A percentile compares a stretch with the other conserved stretches of the same genome.
Evolutionary conservation across 2,888 invertebrate species (phyloP).

Genomic region (Stomorhina lunata): DNA sequence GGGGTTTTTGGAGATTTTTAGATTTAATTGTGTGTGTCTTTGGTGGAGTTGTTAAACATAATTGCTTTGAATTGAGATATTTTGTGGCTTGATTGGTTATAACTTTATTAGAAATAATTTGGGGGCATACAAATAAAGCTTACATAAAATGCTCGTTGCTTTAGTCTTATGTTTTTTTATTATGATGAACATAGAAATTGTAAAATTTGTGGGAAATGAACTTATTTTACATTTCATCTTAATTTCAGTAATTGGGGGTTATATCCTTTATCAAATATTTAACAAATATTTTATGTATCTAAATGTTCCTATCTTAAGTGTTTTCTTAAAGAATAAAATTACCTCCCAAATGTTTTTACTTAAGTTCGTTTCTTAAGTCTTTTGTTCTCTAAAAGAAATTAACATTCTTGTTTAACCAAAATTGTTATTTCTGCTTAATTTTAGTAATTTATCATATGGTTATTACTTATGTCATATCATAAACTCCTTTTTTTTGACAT

Average conservation of each 20-base stretch:
- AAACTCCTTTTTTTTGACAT: not conserved
- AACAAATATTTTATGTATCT: too few species aligned
- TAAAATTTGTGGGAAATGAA: too few species aligned
- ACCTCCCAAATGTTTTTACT: too few species aligned
- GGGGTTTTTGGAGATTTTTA: slow-evolving; percentile 27
- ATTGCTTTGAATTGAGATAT: slow-evolving; percentile 36
- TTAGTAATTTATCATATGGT: too few species aligned
- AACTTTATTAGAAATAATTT: slow-evolving; percentile 16
- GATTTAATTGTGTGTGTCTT: not conserved
- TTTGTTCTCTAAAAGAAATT: not conserved
- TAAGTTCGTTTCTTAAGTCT: not conserved
- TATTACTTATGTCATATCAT: slow-evolving; percentile 1
- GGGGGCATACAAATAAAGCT: not conserved
- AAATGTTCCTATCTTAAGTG: too few species aligned
- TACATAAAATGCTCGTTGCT: not conserved
- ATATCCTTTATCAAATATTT: too few species aligned
- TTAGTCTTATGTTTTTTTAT: not conserved
- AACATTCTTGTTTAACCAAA: too few species aligned
- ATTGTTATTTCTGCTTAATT: too few species aligned
- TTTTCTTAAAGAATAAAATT: too few species aligned
- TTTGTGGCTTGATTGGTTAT: slow-evolving; percentile 5
- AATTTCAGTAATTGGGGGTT: too few species aligned
- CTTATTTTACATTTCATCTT: too few species aligned
- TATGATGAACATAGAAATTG: too few species aligned
- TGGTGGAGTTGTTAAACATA: slow-evolving; percentile 22